A percentile compares a stretch with the other conserved stretches of the same genome.
Evolutionary conservation across 1,140 invertebrate genomes (phyloP).

Genomic region (Lordiphosa collinella): DNA sequence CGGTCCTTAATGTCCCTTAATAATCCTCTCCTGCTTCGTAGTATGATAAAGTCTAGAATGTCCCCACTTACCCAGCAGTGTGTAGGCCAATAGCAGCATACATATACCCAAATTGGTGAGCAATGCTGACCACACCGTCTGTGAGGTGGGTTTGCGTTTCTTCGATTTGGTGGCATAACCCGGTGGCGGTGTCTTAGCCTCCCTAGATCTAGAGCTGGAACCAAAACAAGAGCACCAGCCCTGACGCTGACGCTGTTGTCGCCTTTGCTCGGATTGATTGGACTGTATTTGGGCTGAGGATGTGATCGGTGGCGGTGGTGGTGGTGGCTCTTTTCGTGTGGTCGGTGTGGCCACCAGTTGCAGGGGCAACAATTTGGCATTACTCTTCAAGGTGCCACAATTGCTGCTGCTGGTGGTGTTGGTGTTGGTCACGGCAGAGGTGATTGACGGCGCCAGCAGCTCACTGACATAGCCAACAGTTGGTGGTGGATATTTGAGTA

Average conservation of each 20-base stretch:
- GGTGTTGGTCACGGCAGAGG: constrained; percentile 10
- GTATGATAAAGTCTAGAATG: too few relatives aligned
- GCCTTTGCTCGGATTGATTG: constrained; percentile 31
- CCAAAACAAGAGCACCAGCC: constrained; percentile 68
- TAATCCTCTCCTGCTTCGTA: too few relatives aligned
- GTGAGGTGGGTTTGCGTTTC: constrained; percentile 60
- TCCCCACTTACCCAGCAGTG: constrained; percentile 85
- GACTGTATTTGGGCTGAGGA: constrained; percentile 27
- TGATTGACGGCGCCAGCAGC: constrained; percentile 11
- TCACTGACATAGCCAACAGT: constrained; percentile 32
- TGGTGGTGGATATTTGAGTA: constrained; percentile 33
- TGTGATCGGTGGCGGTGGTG: constrained; percentile 27
- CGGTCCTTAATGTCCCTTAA: too few relatives aligned
- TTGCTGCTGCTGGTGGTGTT: constrained; percentile 22
- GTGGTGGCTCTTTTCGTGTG: constrained; percentile 35
- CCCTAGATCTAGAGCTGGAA: not conserved
- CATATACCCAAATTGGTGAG: constrained; percentile 94
- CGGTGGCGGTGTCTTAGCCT: constrained; percentile 54
- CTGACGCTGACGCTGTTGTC: constrained; percentile 31
- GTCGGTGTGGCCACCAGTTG: constrained; percentile 44
- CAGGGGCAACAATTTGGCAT: constrained; percentile 53
- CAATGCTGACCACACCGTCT: constrained; percentile 82
- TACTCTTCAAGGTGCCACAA: constrained; percentile 62
- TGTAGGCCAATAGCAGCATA: constrained; percentile 92
- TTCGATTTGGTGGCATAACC: constrained; percentile 65